Percentiles rank a stretch among this genome's conserved stretches.
Evolutionary conservation across 2,888 invertebrate species (phyloP).

Genomic region (Pollenia labialis): DNA sequence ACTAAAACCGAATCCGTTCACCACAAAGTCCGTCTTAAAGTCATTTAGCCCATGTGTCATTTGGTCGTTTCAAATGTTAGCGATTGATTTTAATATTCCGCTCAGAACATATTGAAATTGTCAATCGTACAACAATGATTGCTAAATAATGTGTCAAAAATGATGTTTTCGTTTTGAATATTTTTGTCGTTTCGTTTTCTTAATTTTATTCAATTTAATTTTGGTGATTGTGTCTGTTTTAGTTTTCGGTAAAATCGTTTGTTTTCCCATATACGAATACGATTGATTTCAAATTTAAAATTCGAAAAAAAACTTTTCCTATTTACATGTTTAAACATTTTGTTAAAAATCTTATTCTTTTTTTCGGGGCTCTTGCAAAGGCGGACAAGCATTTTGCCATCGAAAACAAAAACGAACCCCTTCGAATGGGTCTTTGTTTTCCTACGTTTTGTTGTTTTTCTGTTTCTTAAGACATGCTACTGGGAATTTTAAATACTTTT

Average conservation of each 20-base stretch:
- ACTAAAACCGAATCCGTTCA: neutral
- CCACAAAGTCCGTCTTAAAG: neutral
- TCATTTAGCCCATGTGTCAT: conserved; percentile 31
- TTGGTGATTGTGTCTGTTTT: neutral
- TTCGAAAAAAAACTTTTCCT: conserved; percentile 50
- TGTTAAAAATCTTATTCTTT: conserved; percentile 54
- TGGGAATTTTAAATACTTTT: conserved; percentile 70
- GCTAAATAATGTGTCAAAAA: conserved; percentile 75
- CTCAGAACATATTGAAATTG: conserved; percentile 66
- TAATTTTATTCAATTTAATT: conserved; percentile 11
- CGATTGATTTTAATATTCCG: conserved; percentile 62
- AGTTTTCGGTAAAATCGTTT: conserved; percentile 67
- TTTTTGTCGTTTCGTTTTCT: conserved; percentile 51
- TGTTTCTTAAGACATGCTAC: conserved; percentile 53
- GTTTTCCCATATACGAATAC: conserved; percentile 45
- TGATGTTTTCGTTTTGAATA: conserved; percentile 74
- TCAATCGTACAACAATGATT: conserved; percentile 73
- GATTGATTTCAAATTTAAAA: conserved; percentile 60
- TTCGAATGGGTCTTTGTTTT: conserved; percentile 50
- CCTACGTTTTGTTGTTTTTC: conserved; percentile 23
- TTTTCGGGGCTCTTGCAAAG: conserved; percentile 31
- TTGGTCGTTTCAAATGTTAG: conserved; percentile 31
- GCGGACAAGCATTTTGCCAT: conserved; percentile 17
- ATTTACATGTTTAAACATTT: conserved; percentile 63
- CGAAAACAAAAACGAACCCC: conserved; percentile 51